A percentile compares a stretch with the other conserved stretches of the same genome.
These are phyloP conservation scores for Caradrina kadenii DNA, from an alignment of 2,888 invertebrate genomes.

Conservation along the genomic window DNA sequence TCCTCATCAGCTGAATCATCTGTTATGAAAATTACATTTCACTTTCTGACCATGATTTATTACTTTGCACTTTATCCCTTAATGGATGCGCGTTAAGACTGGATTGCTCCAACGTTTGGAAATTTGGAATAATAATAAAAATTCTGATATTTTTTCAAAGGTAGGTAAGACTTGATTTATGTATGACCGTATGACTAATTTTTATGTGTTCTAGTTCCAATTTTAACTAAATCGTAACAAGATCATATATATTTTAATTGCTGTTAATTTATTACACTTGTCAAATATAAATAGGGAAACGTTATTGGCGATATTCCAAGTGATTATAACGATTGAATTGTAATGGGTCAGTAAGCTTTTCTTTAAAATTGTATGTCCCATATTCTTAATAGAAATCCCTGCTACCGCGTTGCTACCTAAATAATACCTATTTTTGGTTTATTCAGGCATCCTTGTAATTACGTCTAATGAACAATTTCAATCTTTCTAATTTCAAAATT, in stretches of 20 bases:
- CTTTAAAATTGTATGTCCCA: too few species aligned
- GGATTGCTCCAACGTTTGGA: conserved; percentile 15
- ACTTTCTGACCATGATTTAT: conserved; percentile 27
- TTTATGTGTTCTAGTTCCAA: too few species aligned
- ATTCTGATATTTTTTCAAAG: neutral
- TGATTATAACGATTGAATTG: conserved; percentile 31
- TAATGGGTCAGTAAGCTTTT: conserved; percentile 10
- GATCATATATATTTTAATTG: conserved; percentile 21
- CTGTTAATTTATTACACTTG: conserved; percentile 34
- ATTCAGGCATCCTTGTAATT: neutral
- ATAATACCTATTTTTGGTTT: neutral
- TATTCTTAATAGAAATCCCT: conserved; percentile 1
- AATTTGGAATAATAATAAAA: neutral
- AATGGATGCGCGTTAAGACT: conserved; percentile 7
- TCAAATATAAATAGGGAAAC: conserved; percentile 40
- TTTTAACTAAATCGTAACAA: conserved; percentile 17
- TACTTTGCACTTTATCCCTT: conserved; percentile 2
- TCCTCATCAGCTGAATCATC: conserved; percentile 80
- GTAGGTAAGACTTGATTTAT: neutral
- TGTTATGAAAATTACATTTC: conserved; percentile 71
- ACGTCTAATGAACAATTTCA: neutral
- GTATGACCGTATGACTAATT: neutral
- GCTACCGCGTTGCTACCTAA: conserved; percentile 26
- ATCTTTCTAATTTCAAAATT: neutral
- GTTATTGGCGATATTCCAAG: conserved; percentile 57